Evolutionary conservation across 2,797 vertebrate species (phyloP).

Genomic region (Lerista edwardsae): DNA sequence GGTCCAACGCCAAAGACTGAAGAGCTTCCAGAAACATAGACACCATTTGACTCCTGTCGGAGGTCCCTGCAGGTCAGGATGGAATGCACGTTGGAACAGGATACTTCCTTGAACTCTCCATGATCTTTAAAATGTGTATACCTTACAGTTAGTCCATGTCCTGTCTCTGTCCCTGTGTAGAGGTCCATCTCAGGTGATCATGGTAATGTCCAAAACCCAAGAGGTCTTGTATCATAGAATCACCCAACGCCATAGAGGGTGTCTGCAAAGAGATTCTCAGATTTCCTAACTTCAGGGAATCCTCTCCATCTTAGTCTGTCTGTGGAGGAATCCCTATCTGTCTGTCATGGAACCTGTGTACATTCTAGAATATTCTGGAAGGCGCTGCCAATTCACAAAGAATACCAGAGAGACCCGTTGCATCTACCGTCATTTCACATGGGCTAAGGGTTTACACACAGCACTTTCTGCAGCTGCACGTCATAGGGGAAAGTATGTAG

Average conservation of each 20-base stretch:
- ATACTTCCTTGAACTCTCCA: slow-evolving; percentile 13
- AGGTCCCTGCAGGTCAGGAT: slow-evolving; percentile 30
- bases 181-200: neutral
- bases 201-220: neutral
- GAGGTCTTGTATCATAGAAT: neutral
- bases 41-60: neutral
- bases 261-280: neutral
- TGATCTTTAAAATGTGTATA: neutral
- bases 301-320: neutral
- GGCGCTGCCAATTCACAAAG: neutral
- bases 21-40: neutral
- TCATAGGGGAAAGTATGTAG: neutral
- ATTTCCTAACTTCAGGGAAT: too few relatives aligned
- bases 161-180: neutral
- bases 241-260: neutral
- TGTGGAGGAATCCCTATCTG: neutral
- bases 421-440: too few relatives aligned
- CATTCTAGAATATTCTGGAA: neutral
- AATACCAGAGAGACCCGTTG: neutral
- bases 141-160: neutral
- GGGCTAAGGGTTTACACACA: neutral
- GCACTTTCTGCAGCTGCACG: neutral
- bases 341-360: neutral
- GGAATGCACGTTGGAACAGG: neutral
- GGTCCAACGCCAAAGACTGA: neutral